phyloP scores from a whole-genome alignment of 2,797 vertebrate genomes.

The Paguma larvata region DNA sequence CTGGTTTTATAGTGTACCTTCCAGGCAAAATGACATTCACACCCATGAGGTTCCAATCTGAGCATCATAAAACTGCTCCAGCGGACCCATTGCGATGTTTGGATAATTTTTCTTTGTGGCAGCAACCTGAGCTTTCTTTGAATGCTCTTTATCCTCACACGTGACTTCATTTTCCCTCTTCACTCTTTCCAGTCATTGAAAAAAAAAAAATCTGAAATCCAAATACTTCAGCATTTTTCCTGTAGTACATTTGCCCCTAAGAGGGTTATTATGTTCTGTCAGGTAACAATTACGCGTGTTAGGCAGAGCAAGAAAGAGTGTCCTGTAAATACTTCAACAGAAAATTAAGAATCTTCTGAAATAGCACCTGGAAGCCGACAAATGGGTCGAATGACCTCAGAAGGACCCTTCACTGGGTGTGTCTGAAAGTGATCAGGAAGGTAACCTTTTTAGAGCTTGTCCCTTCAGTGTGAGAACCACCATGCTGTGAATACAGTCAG shows the following conservation, averaged over 20 bases:
- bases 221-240: slow-evolving; percentile 61
- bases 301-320: background rate
- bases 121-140: background rate
- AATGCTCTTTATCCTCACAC: background rate
- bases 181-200: slow-evolving; percentile 48
- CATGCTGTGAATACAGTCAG: rapidly evolving
- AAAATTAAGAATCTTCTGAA: background rate
- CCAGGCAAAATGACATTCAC: background rate
- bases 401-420: background rate
- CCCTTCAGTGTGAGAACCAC: background rate
- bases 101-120: background rate
- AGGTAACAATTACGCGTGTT: background rate
- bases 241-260: background rate
- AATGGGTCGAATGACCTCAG: too few relatives aligned
- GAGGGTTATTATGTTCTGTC: slow-evolving; percentile 59
- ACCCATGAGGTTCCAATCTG: background rate
- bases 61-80: background rate
- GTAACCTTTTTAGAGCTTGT: too few relatives aligned
- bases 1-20: background rate
- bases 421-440: background rate
- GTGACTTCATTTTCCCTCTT: slow-evolving; percentile 53
- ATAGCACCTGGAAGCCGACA: background rate
- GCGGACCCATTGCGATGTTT: background rate
- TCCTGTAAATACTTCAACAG: background rate
- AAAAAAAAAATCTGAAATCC: slow-evolving; percentile 44